A percentile compares a stretch with the other conserved stretches of the same genome.
These are phyloP conservation scores for Apodemus sylvaticus DNA, from an alignment of 2,113 vertebrate species.

Conservation along the genomic window DNA sequence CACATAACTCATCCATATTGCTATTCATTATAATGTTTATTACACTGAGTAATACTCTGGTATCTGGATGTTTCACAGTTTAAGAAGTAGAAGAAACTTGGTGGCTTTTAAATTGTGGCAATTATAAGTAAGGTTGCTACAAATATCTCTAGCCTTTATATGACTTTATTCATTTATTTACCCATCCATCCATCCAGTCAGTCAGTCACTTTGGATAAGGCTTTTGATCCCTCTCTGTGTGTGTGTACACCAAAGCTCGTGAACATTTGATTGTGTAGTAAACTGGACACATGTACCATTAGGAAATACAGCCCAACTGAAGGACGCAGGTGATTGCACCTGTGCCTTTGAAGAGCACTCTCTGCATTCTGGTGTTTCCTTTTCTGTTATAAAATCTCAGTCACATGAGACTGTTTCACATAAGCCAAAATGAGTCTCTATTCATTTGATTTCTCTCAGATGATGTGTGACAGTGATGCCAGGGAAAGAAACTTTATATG, in stretches of 20 bases:
- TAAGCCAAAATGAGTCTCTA: not conserved
- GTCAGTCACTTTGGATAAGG: not conserved
- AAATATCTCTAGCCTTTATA: not conserved
- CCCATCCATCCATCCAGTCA: too few relatives aligned
- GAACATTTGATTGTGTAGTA: not conserved
- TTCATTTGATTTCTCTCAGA: not conserved
- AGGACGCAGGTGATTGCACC: too few relatives aligned
- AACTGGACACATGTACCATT: not conserved
- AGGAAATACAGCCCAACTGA: too few relatives aligned
- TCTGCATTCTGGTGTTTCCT: not conserved
- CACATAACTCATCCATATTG: not conserved
- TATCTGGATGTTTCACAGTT: not conserved
- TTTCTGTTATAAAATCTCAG: not conserved
- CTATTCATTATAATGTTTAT: not conserved
- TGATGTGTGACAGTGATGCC: not conserved
- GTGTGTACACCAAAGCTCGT: not conserved
- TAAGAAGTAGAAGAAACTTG: not conserved
- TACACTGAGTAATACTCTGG: not conserved
- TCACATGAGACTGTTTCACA: not conserved
- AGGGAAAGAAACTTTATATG: not conserved
- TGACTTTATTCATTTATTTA: not conserved
- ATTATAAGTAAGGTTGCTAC: not conserved
- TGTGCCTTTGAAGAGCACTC: not conserved
- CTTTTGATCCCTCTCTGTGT: too few relatives aligned
- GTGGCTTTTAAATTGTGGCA: not conserved